phyloP scores from a whole-genome alignment of 2,888 invertebrate species.

The Drosophila birchii region DNA sequence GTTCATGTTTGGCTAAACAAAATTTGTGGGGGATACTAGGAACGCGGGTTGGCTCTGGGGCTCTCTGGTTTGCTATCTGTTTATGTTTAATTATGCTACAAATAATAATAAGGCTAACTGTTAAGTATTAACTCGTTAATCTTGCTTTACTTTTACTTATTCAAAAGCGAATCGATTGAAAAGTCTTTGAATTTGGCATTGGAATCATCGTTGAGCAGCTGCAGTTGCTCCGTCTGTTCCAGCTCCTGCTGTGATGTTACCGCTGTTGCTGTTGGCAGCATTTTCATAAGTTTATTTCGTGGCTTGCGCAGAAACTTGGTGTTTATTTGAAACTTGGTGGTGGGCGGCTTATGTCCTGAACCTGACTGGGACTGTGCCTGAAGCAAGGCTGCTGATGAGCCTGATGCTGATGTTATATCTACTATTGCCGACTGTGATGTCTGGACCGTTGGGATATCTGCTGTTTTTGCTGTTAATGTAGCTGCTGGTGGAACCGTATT shows the following conservation, averaged over 20 bases:
- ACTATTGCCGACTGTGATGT: conserved; percentile 5
- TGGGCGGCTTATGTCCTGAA: conserved; percentile 55
- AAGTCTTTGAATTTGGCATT: conserved; percentile 85
- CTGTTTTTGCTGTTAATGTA: neutral
- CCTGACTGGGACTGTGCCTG: conserved; percentile 33
- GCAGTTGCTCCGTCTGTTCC: conserved; percentile 37
- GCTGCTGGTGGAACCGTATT: conserved; percentile 11
- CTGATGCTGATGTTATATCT: conserved; percentile 22
- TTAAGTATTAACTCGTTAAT: conserved; percentile 17
- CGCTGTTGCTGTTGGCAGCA: conserved; percentile 58
- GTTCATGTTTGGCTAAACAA: conserved; percentile 67
- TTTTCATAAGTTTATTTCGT: conserved; percentile 74
- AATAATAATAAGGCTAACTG: conserved; percentile 59
- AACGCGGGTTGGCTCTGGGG: conserved; percentile 59
- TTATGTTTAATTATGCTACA: conserved; percentile 63
- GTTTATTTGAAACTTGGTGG: conserved; percentile 82
- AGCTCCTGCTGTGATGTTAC: conserved; percentile 11
- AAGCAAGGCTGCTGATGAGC: conserved; percentile 27
- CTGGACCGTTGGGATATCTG: conserved; percentile 4
- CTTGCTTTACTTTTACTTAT: conserved; percentile 64
- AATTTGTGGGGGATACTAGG: conserved; percentile 56
- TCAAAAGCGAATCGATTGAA: conserved; percentile 84
- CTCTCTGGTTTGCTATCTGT: conserved; percentile 13
- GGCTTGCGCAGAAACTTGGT: conserved; percentile 83
- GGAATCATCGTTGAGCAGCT: conserved; percentile 80